These are phyloP conservation scores for Mya arenaria DNA, from an alignment of 1,140 invertebrate genomes.

Conservation along the genomic window DNA sequence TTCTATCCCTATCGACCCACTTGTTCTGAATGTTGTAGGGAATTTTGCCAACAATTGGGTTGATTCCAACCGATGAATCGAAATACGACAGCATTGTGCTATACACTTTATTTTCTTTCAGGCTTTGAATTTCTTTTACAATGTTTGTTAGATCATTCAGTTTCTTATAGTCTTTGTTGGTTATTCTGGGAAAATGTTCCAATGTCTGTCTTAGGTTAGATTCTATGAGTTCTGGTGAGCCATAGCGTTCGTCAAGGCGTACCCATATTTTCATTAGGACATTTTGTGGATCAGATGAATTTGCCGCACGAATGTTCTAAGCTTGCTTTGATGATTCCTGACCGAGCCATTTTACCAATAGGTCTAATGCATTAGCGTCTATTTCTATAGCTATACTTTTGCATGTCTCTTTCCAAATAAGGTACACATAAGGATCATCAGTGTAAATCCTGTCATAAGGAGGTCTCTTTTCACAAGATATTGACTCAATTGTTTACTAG, in stretches of 20 bases:
- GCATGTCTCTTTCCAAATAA: slow-evolving; percentile 5
- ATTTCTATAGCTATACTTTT: slow-evolving; percentile 11
- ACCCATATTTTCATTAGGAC: slow-evolving; percentile 18
- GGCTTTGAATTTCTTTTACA: slow-evolving; percentile 39
- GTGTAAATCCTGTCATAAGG: slow-evolving; percentile 11
- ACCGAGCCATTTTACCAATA: slow-evolving; percentile 47
- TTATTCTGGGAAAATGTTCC: slow-evolving; percentile 30
- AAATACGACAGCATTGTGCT: slow-evolving; percentile 48
- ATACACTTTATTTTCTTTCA: slow-evolving; percentile 49
- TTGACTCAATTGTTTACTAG: neutral
- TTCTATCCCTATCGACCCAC: slow-evolving; percentile 44
- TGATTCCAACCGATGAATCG: slow-evolving; percentile 54
- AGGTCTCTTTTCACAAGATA: slow-evolving; percentile 13
- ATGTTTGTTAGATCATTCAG: slow-evolving; percentile 47
- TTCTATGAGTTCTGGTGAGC: slow-evolving; percentile 44
- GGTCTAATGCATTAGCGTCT: slow-evolving; percentile 23
- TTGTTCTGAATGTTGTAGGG: slow-evolving; percentile 49
- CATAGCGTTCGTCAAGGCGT: slow-evolving; percentile 40
- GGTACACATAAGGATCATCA: slow-evolving; percentile 1
- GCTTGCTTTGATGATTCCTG: slow-evolving; percentile 25
- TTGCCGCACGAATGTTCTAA: neutral
- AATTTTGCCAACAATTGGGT: slow-evolving; percentile 51
- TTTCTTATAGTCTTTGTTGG: slow-evolving; percentile 40
- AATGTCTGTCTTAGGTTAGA: slow-evolving; percentile 42
- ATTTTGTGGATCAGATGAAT: neutral